Evolutionary conservation across 2,888 invertebrate genomes (phyloP), one percentile per base, ranked within the genome.

Genomic region (Oligia strigilis): DNA sequence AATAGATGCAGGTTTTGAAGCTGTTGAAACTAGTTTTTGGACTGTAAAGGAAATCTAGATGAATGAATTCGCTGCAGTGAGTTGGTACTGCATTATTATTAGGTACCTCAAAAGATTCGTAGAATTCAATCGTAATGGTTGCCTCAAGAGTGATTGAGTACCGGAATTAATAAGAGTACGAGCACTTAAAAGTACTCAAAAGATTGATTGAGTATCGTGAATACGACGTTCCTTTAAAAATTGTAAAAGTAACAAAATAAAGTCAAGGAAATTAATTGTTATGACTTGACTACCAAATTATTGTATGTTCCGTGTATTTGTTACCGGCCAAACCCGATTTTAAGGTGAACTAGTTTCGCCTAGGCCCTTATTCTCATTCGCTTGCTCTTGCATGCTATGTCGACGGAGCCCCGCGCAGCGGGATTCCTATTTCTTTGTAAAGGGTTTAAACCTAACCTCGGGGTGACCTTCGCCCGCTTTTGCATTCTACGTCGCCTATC

Each of bases 1-100:
- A 85, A 86, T 86, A 64, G 65, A 64, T 58, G 60, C 74, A 62
- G 52, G 55, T 77, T 80, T 58, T 69, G 69, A 77, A 74, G 74
- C 77, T 66, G 77, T 72, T 64, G 4, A 23, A 76, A 66, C 64
- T 66, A 71, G 70, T 65, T 79, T 40, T 62, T 62, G 70, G 9
- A 67, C 5, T 14, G 23, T 64, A 40, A 72, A 83, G 19, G 17
- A 4, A 67, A 65, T 64, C 52, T 52, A 17, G 60, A n/a, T 46
- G 14, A 55, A 73, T 5, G 17, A 67, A 9, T 49, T 46, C 2
- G 3, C 0, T 55, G 65, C 23, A 36, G 11, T 70, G 29, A 29
- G 8, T 49, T 55, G 23, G 19, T 74, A 62, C 43, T 70, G 49
- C 49, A 11, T 17, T 75, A 36, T 5, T 72, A 23, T 58, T n/a